phyloP scores from a whole-genome alignment of 2,113 vertebrate species.

The Mobula birostris region DNA sequence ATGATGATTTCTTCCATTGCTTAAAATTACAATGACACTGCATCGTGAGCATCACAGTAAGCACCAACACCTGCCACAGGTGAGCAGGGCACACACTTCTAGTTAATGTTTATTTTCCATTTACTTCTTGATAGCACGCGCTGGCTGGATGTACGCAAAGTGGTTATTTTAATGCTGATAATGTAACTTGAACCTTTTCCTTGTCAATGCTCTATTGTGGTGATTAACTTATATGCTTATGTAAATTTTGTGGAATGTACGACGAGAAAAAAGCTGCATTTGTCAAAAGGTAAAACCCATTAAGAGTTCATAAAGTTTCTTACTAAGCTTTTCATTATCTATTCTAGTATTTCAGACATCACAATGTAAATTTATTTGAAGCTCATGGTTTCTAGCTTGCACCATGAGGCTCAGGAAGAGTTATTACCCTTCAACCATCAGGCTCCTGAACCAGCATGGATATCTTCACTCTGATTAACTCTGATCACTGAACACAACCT shows the following conservation, averaged over 20 bases:
- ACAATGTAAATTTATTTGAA: neutral
- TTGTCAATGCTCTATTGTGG: neutral
- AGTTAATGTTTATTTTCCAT: neutral
- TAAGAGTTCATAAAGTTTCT: neutral
- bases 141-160: neutral
- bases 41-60: neutral
- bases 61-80: neutral
- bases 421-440: no score
- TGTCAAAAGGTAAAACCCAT: neutral
- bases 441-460: no score
- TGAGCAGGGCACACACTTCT: neutral
- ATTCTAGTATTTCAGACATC: neutral
- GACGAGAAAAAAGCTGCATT: neutral
- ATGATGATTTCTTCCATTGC: neutral
- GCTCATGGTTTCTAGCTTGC: no score
- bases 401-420: no score
- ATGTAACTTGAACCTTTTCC: neutral
- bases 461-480: no score
- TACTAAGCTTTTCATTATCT: neutral
- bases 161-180: neutral
- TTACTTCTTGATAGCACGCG: neutral
- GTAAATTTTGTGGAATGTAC: neutral
- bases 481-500: no score
- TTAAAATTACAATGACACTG: neutral
- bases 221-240: neutral